Percentiles rank a stretch among this genome's conserved stretches.
phyloP scores from a whole-genome alignment of 2,797 vertebrate genomes.

The Dromococcyx pavoninus region DNA sequence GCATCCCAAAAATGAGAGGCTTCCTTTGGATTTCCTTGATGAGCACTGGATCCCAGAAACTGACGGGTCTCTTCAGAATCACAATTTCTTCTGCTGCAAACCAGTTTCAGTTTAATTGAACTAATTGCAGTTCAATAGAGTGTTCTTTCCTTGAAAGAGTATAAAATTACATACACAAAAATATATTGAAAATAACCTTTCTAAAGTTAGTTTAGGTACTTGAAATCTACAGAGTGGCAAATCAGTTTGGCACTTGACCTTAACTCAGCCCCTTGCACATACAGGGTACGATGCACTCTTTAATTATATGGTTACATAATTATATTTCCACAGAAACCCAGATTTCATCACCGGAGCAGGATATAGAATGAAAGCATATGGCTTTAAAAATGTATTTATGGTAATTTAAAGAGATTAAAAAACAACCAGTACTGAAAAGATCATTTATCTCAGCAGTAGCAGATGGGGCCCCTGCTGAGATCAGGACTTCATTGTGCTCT shows the following conservation, averaged over 20 bases:
- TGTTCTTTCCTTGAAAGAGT: neutral
- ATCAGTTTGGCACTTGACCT: slow-evolving; percentile 46
- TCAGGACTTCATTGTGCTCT: slow-evolving; percentile 64
- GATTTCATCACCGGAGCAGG: slow-evolving; percentile 45
- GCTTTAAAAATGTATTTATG: slow-evolving; percentile 72
- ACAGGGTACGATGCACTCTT: slow-evolving; percentile 17
- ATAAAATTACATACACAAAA: neutral
- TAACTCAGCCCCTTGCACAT: neutral
- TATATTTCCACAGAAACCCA: slow-evolving; percentile 53
- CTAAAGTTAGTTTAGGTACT: slow-evolving; percentile 13
- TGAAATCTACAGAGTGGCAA: slow-evolving; percentile 2
- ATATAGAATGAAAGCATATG: slow-evolving; percentile 66
- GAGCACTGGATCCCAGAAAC: neutral
- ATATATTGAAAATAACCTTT: neutral
- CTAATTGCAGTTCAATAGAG: neutral
- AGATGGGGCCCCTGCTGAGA: slow-evolving; percentile 69
- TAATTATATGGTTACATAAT: slow-evolving; percentile 62
- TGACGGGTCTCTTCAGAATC: neutral
- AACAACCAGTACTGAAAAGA: slow-evolving; percentile 67
- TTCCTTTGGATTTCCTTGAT: neutral
- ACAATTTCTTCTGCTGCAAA: neutral
- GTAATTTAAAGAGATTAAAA: slow-evolving; percentile 71
- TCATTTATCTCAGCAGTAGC: slow-evolving; percentile 70
- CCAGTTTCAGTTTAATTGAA: neutral
- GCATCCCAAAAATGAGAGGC: neutral